phyloP scores from a whole-genome alignment of 2,797 vertebrate genomes.

The Erithacus rubecula region DNA sequence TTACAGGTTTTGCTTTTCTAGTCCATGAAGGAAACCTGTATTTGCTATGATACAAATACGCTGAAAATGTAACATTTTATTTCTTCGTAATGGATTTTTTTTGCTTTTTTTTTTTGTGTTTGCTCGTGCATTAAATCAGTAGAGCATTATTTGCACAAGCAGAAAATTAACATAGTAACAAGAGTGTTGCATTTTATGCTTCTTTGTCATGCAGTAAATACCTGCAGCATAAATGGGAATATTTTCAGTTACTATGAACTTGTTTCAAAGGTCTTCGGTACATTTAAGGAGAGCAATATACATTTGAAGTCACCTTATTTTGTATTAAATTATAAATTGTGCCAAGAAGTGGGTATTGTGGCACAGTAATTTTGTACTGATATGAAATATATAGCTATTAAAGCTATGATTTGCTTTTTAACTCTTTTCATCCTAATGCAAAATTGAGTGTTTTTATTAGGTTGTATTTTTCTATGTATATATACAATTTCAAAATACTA shows the following conservation, averaged over 20 bases:
- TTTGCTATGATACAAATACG: not conserved
- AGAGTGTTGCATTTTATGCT: not conserved
- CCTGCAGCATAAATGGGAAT: not conserved
- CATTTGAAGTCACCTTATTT: constrained; percentile 34
- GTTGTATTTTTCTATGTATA: constrained; percentile 37
- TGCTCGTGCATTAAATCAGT: not conserved
- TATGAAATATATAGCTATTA: constrained; percentile 7
- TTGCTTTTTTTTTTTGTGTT: not conserved
- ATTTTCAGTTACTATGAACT: constrained; percentile 3
- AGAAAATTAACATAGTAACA: not conserved
- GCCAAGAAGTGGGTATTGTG: not conserved
- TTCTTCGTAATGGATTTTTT: not conserved
- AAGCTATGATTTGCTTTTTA: constrained; percentile 24
- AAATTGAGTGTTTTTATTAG: not conserved
- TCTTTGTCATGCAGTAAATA: not conserved
- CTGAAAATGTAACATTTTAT: not conserved
- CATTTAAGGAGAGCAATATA: constrained; percentile 14
- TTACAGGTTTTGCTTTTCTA: not conserved
- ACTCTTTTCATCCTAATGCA: not conserved
- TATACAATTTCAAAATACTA: constrained; percentile 8
- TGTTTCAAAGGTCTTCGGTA: constrained; percentile 5
- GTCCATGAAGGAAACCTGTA: not conserved
- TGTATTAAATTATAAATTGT: constrained; percentile 37
- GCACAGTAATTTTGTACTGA: constrained; percentile 18
- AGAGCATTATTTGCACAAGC: constrained; percentile 1